A percentile compares a stretch with the other conserved stretches of the same genome.
Evolutionary conservation across 2,113 vertebrate species (phyloP).

Genomic region (Coryphaenoides rupestris): DNA sequence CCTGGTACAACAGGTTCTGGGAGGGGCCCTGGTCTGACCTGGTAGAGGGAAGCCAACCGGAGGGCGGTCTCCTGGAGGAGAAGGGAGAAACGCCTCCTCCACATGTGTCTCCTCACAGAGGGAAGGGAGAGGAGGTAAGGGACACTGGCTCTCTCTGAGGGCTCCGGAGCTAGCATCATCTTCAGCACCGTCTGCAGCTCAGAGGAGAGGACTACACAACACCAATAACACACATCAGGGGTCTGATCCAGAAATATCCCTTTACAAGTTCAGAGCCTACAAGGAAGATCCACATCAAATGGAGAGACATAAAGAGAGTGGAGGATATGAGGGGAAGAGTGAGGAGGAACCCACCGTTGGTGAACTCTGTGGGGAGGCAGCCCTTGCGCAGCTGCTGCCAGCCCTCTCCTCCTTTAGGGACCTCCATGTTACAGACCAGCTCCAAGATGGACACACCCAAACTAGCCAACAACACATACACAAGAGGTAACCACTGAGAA

Average conservation of each 20-base stretch:
- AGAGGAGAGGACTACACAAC: slow-evolving; percentile 71
- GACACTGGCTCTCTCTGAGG: slow-evolving; percentile 72
- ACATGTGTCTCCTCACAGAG: slow-evolving; percentile 66
- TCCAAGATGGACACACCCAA: slow-evolving; percentile 87
- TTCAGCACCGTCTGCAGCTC: slow-evolving; percentile 77
- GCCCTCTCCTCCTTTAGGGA: slow-evolving; percentile 84
- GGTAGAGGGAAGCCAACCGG: slow-evolving; percentile 64
- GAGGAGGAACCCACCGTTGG: slow-evolving; percentile 63
- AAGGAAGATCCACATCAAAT: neutral
- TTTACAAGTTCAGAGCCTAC: neutral
- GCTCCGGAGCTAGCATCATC: slow-evolving; percentile 81
- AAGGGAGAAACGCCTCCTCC: slow-evolving; percentile 70
- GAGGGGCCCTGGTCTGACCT: slow-evolving; percentile 59
- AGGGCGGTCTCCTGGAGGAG: slow-evolving; percentile 58
- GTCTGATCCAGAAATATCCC: no score
- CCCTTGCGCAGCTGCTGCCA: slow-evolving; percentile 88
- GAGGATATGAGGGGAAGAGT: neutral
- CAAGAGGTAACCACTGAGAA: neutral
- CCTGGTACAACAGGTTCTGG: neutral
- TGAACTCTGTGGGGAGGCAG: slow-evolving; percentile 80
- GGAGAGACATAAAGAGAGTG: neutral
- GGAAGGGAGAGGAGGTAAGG: slow-evolving; percentile 74
- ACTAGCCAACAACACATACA: slow-evolving; percentile 51
- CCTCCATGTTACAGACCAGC: slow-evolving; percentile 85
- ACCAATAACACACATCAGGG: no score